These are phyloP conservation scores for Porites divaricata DNA, from an alignment of 92 coral and sea anemone genomes.

Conservation along the genomic window DNA sequence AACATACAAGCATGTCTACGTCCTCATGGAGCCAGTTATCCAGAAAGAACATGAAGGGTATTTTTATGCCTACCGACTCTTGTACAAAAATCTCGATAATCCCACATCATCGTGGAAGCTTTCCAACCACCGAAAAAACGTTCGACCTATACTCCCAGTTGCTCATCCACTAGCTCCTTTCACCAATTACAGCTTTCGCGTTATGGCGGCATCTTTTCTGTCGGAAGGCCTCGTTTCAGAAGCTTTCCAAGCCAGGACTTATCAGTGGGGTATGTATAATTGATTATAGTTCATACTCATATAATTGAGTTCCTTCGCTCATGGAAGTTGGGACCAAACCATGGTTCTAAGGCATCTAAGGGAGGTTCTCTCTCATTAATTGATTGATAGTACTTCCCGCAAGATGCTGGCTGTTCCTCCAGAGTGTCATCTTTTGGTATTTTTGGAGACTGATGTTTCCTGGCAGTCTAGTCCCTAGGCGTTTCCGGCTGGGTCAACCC, in stretches of 20 bases:
- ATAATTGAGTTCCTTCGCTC: too few species aligned
- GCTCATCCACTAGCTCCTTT: slow-evolving; percentile 32
- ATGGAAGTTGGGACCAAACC: too few species aligned
- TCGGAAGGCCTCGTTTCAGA: slow-evolving; percentile 63
- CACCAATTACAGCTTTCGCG: slow-evolving; percentile 64
- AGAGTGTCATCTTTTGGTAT: too few species aligned
- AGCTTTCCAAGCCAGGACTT: slow-evolving; percentile 41
- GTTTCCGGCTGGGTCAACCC: too few species aligned
- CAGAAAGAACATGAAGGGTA: background rate
- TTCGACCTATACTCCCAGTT: background rate
- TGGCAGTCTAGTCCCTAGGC: too few species aligned
- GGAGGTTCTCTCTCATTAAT: too few species aligned
- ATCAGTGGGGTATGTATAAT: slow-evolving; percentile 68
- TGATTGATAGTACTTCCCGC: too few species aligned
- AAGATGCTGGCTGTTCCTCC: too few species aligned
- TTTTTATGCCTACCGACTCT: slow-evolving; percentile 54
- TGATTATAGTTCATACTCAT: too few species aligned
- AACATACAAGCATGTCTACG: background rate
- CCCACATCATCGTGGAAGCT: slow-evolving; percentile 42
- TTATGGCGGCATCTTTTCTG: slow-evolving; percentile 53
- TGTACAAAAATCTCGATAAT: slow-evolving; percentile 56
- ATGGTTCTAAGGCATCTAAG: too few species aligned
- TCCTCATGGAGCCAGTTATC: background rate
- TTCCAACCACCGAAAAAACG: background rate
- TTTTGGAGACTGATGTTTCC: too few species aligned